Percentiles rank a stretch among this genome's conserved stretches.
phyloP scores from a whole-genome alignment of 2,797 vertebrate species.

The Toxotes lorentzi region DNA sequence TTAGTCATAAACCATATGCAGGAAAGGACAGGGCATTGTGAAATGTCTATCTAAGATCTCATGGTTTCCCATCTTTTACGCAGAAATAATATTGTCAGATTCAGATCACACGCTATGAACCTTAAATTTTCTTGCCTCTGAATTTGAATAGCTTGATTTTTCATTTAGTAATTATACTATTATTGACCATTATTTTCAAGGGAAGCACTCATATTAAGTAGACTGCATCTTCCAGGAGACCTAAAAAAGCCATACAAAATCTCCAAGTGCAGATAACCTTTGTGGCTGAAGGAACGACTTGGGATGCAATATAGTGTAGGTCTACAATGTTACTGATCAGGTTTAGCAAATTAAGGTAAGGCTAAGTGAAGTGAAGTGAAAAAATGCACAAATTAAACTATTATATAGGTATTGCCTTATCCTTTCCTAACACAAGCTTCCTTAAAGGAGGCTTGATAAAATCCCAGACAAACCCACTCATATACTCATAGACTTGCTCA shows the following conservation, averaged over 20 bases:
- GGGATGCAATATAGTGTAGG: neutral
- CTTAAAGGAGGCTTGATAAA: neutral
- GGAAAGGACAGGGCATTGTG: neutral
- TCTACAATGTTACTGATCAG: neutral
- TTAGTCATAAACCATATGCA: neutral
- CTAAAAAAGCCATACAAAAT: neutral
- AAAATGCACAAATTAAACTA: neutral
- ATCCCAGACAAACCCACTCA: neutral
- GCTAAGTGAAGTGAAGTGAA: neutral
- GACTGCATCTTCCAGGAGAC: neutral
- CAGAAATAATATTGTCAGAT: neutral
- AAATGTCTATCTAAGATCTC: neutral
- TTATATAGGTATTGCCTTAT: neutral
- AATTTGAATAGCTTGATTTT: neutral
- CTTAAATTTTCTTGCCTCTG: too few species aligned
- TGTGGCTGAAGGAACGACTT: neutral
- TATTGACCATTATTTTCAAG: neutral
- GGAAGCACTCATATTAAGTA: neutral
- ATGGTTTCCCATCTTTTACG: neutral
- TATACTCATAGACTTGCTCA: neutral
- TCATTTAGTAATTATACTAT: neutral
- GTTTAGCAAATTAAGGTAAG: neutral
- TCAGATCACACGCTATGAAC: neutral
- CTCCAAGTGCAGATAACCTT: neutral
- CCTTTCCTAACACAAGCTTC: neutral